These are phyloP conservation scores for Hedya salicella DNA, from an alignment of 2,888 invertebrate genomes.

Conservation along the genomic window DNA sequence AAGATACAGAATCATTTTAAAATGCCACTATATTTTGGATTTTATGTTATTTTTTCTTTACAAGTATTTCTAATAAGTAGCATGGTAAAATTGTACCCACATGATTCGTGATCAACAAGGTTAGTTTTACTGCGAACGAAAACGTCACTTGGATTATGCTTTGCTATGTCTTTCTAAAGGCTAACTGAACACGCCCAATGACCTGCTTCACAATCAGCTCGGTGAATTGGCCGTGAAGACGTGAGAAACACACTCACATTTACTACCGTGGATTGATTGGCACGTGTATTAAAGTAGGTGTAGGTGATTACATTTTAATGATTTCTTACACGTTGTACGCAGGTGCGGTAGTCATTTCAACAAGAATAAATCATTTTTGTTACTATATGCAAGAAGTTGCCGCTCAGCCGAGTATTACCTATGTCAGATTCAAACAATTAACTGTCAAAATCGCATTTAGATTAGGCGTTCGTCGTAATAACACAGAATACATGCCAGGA, in stretches of 20 bases:
- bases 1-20: too few relatives aligned
- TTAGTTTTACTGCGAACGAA: too few relatives aligned
- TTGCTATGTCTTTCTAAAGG: neutral
- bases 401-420: neutral
- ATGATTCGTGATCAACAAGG: too few relatives aligned
- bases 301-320: neutral
- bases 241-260: slow-evolving; percentile 25
- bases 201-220: slow-evolving; percentile 15
- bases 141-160: neutral
- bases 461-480: neutral
- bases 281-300: slow-evolving; percentile 1
- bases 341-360: neutral
- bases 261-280: slow-evolving; percentile 17
- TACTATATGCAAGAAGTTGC: slow-evolving; percentile 8
- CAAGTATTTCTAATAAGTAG: too few relatives aligned
- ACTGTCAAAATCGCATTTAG: slow-evolving; percentile 7
- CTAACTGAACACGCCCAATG: slow-evolving; percentile 5
- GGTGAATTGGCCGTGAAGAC: slow-evolving; percentile 17
- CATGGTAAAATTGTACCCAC: too few relatives aligned
- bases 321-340: neutral
- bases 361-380: slow-evolving; percentile 1
- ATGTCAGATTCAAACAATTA: neutral
- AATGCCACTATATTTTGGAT: too few relatives aligned
- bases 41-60: too few relatives aligned
- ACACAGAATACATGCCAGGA: neutral